Evolutionary conservation across 35 echinoderm and acorn worm genomes (phyloP).

Genomic region (Patiria miniata): DNA sequence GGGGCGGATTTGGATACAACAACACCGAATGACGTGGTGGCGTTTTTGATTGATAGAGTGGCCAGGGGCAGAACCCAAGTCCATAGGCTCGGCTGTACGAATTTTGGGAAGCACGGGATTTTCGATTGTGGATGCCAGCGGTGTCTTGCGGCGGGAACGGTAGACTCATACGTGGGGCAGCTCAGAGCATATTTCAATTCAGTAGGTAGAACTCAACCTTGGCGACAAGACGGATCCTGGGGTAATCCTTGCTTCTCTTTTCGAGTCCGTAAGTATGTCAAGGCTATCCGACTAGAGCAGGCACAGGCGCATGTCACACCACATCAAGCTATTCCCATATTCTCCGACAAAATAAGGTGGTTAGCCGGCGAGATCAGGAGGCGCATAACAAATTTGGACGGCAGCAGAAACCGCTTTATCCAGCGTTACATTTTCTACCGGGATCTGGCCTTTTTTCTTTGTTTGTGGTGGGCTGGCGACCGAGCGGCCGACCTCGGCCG

Average conservation of each 20-base stretch:
- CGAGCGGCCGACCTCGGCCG: not conserved
- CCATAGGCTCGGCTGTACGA: not conserved
- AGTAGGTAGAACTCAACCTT: not conserved
- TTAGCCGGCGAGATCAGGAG: not conserved
- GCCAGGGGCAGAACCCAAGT: not conserved
- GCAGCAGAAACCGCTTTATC: not conserved
- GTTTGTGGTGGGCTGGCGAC: not conserved
- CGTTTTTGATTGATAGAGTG: not conserved
- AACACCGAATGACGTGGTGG: not conserved
- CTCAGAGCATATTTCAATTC: not conserved
- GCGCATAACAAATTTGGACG: not conserved
- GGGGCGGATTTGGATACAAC: no score
- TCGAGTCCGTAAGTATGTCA: not conserved
- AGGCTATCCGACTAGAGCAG: not conserved
- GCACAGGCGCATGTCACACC: not conserved
- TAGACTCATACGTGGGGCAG: not conserved
- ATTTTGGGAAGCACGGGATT: not conserved
- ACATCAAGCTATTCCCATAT: constrained; percentile 8
- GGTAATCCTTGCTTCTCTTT: not conserved
- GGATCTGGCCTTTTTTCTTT: no score
- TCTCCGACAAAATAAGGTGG: not conserved
- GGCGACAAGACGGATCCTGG: not conserved
- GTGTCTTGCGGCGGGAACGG: not conserved
- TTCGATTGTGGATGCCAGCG: constrained; percentile 1
- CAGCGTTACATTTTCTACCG: no score